Percentiles rank a stretch among this genome's conserved stretches.
Evolutionary conservation across 1,140 invertebrate genomes (phyloP).

Genomic region (Pachypsylla venusta): DNA sequence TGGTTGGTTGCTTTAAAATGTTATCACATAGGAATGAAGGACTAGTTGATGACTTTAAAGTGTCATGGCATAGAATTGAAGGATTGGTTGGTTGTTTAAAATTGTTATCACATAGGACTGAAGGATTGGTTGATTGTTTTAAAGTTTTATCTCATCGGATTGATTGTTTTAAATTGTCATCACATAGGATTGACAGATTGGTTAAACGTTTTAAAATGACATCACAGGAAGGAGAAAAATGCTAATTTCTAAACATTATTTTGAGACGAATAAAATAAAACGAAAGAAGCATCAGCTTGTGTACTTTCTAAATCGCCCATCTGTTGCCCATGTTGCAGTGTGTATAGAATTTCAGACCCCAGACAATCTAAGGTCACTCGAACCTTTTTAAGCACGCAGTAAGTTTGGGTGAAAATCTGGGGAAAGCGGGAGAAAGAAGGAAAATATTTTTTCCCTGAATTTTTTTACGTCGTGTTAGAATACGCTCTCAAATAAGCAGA

Average conservation of each 20-base stretch:
- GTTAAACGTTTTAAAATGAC: no score
- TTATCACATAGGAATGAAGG: no score
- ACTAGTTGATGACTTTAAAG: no score
- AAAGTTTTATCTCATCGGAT: no score
- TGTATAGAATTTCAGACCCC: background rate
- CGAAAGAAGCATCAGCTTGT: background rate
- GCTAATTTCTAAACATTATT: background rate
- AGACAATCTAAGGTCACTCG: constrained; percentile 8
- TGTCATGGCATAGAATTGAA: no score
- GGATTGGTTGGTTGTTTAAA: no score
- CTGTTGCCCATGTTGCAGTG: background rate
- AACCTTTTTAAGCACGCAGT: background rate
- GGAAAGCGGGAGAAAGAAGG: background rate
- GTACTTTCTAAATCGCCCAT: background rate
- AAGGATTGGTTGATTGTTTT: no score
- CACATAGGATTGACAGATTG: no score
- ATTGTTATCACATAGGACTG: no score
- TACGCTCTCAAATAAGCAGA: constrained; percentile 6
- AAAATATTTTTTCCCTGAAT: background rate
- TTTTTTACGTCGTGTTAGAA: constrained; percentile 8
- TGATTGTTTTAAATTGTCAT: no score
- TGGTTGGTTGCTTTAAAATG: no score
- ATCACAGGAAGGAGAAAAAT: background rate
- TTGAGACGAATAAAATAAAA: background rate
- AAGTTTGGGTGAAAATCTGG: background rate